Conservation (phyloP, 2,888 invertebrate genomes). For the Drosophila monieri region DNA sequence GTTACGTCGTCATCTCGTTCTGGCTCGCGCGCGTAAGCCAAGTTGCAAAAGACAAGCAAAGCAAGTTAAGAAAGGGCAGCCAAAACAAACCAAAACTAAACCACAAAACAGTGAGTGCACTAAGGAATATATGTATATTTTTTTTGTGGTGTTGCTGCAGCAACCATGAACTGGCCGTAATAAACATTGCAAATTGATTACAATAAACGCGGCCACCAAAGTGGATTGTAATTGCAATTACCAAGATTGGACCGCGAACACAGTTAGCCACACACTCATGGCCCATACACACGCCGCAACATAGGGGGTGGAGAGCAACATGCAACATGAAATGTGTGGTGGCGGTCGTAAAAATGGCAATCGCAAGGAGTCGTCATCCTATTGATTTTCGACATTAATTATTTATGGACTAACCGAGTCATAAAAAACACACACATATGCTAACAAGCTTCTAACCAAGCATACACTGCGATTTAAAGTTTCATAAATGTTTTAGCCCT, state of each 20-base stretch:
- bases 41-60: constrained; percentile 12
- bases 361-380: constrained; percentile 53
- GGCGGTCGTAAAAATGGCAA: constrained; percentile 38
- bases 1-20: constrained; percentile 59
- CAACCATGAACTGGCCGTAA: constrained; percentile 46
- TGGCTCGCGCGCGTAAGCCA: constrained; percentile 59
- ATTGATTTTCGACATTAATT: constrained; percentile 73
- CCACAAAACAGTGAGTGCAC: constrained; percentile 57
- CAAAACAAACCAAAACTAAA: constrained; percentile 56
- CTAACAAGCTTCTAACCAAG: too few species aligned
- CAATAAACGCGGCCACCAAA: constrained; percentile 45
- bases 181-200: constrained; percentile 63
- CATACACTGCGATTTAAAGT: constrained; percentile 4
- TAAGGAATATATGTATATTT: constrained; percentile 34
- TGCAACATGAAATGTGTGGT: constrained; percentile 49
- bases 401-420: constrained; percentile 53
- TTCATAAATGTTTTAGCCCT: background rate
- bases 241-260: constrained; percentile 60
- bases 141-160: constrained; percentile 22
- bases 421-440: constrained; percentile 31
- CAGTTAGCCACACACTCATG: constrained; percentile 11
- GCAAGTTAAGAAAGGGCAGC: constrained; percentile 13
- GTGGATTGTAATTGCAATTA: constrained; percentile 66
- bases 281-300: background rate
- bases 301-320: constrained; percentile 3